These are phyloP conservation scores for Parnassius glacialis DNA, from an alignment of 2,888 invertebrate species.

Conservation along the genomic window DNA sequence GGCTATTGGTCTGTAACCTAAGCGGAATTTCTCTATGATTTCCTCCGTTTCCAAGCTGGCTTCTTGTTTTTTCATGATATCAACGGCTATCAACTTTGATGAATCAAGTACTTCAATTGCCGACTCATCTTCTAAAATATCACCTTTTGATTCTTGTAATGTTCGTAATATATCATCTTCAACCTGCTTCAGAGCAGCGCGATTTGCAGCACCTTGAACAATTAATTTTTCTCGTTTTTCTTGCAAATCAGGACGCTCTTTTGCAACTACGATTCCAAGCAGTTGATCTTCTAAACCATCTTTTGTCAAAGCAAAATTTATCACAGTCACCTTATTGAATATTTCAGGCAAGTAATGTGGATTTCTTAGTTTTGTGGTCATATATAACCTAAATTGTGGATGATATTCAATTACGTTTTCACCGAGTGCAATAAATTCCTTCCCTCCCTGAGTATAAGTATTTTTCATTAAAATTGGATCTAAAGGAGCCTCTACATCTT, in stretches of 20 bases:
- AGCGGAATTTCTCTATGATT: constrained; percentile 88
- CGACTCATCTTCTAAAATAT: constrained; percentile 94
- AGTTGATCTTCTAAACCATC: constrained; percentile 92
- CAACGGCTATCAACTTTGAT: constrained; percentile 89
- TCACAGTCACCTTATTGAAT: constrained; percentile 89
- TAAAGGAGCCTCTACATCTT: constrained; percentile 88
- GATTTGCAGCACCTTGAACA: constrained; percentile 89
- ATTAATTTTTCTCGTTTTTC: constrained; percentile 89
- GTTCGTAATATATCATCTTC: constrained; percentile 94
- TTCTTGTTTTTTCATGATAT: constrained; percentile 91
- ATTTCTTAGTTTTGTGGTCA: constrained; percentile 91
- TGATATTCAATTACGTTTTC: constrained; percentile 90
- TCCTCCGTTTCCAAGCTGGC: constrained; percentile 88
- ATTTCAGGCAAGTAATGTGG: constrained; percentile 93
- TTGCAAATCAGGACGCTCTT: constrained; percentile 91
- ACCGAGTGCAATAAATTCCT: constrained; percentile 88
- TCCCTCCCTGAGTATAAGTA: constrained; percentile 87
- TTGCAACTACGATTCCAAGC: constrained; percentile 90
- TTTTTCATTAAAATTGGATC: constrained; percentile 88
- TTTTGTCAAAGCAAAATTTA: constrained; percentile 91
- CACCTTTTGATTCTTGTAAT: constrained; percentile 89
- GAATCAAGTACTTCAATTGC: constrained; percentile 94
- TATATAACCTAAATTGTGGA: constrained; percentile 87
- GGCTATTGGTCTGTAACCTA: constrained; percentile 88
- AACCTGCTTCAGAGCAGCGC: constrained; percentile 89